Evolutionary conservation across 2,113 vertebrate genomes (phyloP).

Genomic region (Varanus salvator): DNA sequence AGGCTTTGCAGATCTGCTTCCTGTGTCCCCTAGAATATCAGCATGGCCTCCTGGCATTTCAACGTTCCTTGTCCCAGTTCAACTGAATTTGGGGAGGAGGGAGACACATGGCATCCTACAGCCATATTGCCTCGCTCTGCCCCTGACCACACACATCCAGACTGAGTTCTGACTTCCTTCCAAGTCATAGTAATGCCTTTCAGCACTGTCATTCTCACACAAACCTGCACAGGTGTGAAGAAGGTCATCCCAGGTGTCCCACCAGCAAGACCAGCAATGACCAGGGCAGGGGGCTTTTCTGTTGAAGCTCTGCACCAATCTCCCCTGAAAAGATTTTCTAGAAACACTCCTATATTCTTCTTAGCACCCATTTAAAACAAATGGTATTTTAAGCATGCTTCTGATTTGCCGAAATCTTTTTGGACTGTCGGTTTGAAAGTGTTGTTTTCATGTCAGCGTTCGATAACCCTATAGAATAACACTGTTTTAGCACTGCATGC

Average conservation of each 20-base stretch:
- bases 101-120: background rate
- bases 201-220: background rate
- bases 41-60: background rate
- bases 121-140: background rate
- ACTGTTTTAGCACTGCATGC: background rate
- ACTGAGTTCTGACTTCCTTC: background rate
- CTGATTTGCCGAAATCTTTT: background rate
- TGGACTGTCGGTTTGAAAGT: background rate
- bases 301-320: too few species aligned
- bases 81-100: background rate
- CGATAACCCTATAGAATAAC: too few species aligned
- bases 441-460: background rate
- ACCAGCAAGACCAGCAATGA: background rate
- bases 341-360: background rate
- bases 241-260: background rate
- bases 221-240: background rate
- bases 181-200: background rate
- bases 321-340: background rate
- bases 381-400: too few species aligned
- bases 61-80: background rate
- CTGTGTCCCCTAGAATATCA: background rate
- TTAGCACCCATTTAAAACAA: background rate
- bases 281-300: background rate
- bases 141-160: background rate
- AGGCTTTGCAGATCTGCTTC: background rate